phyloP scores from a whole-genome alignment of 2,888 invertebrate genomes.

The Diachrysia chrysitis region DNA sequence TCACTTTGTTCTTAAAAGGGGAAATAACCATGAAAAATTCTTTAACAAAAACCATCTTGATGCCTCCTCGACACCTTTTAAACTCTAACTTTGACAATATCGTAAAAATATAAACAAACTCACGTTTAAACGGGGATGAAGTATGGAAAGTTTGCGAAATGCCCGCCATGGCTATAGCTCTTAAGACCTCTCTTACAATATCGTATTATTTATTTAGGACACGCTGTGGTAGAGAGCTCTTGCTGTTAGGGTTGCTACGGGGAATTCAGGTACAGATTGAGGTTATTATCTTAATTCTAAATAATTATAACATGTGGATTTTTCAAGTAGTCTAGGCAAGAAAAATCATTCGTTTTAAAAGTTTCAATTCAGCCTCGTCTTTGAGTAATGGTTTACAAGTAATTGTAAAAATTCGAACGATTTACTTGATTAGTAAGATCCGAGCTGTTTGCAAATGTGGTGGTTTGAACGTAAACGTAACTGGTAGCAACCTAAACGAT shows the following conservation, averaged over 20 bases:
- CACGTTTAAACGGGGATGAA: slow-evolving; percentile 34
- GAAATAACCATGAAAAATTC: slow-evolving; percentile 38
- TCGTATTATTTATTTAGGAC: slow-evolving; percentile 77
- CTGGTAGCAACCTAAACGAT: no score
- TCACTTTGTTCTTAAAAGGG: slow-evolving; percentile 23
- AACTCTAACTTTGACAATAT: slow-evolving; percentile 67
- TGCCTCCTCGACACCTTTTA: slow-evolving; percentile 52
- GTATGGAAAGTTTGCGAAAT: slow-evolving; percentile 53
- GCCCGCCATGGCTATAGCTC: slow-evolving; percentile 48
- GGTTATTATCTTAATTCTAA: neutral
- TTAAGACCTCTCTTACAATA: slow-evolving; percentile 67
- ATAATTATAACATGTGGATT: no score
- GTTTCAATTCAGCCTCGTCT: no score
- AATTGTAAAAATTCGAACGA: no score
- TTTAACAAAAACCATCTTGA: slow-evolving; percentile 42
- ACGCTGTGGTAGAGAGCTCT: slow-evolving; percentile 52
- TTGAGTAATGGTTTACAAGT: no score
- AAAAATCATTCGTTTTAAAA: no score
- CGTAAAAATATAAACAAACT: slow-evolving; percentile 69
- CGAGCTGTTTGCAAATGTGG: no score
- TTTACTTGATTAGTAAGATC: no score
- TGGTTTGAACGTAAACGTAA: no score
- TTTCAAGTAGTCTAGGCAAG: no score
- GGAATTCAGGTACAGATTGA: neutral
- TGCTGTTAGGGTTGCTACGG: slow-evolving; percentile 59